These are phyloP conservation scores for Amblyjoppa proteus DNA, from an alignment of 2,888 invertebrate species.

Conservation along the genomic window DNA sequence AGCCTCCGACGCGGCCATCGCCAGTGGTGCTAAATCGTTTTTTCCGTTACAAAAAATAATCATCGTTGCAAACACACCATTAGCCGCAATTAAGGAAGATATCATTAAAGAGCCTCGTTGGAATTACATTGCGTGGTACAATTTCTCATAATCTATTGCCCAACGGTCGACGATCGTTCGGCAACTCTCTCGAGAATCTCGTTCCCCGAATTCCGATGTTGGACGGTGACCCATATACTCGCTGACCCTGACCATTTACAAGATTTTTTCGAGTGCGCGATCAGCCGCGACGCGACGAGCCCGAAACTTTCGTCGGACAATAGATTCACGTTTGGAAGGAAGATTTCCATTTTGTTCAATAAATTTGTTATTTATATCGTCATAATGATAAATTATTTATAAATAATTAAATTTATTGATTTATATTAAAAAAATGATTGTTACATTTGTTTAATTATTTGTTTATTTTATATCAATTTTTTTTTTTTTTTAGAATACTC, in stretches of 20 bases:
- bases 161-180: neutral
- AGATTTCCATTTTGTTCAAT: neutral
- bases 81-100: neutral
- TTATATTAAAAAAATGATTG: too few species aligned
- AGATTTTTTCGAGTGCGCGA: neutral
- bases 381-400: too few species aligned
- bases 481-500: too few species aligned
- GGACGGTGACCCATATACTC: slow-evolving; percentile 14
- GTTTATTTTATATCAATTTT: too few species aligned
- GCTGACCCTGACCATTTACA: neutral
- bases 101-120: neutral
- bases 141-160: neutral
- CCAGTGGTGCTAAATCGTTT: neutral
- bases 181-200: neutral
- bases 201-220: slow-evolving; percentile 7
- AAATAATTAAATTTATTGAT: too few species aligned
- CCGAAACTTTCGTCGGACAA: slow-evolving; percentile 13
- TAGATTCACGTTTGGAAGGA: neutral
- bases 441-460: too few species aligned
- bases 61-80: neutral
- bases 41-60: neutral
- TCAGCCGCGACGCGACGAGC: neutral
- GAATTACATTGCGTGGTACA: neutral
- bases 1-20: neutral
- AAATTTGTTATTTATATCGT: too few species aligned